Conservation (phyloP, 2,113 vertebrate genomes). For the Oryzias curvinotus region DNA sequence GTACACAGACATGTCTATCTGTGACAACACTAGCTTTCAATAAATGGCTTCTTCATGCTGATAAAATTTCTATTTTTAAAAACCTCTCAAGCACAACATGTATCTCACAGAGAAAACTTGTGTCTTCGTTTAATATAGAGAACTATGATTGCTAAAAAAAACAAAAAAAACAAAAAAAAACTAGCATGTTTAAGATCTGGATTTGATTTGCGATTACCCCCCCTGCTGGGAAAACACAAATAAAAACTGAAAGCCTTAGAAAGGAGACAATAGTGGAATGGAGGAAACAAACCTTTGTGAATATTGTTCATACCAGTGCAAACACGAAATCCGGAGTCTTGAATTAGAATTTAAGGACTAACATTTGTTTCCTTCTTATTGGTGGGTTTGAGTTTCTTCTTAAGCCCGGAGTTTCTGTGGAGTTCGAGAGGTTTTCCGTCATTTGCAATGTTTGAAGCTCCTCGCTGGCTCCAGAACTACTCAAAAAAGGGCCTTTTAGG, state of each 20-base stretch:
- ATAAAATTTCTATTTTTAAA: slow-evolving; percentile 67
- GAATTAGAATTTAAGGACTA: slow-evolving; percentile 57
- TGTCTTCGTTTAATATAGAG: slow-evolving; percentile 46
- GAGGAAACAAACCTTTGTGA: slow-evolving; percentile 50
- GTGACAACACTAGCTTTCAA: slow-evolving; percentile 68
- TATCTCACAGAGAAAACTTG: slow-evolving; percentile 53
- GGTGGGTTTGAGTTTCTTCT: slow-evolving; percentile 53
- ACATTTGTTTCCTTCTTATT: slow-evolving; percentile 43
- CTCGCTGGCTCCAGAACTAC: slow-evolving; percentile 60
- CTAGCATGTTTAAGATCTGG: slow-evolving; percentile 45
- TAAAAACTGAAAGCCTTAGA: slow-evolving; percentile 65
- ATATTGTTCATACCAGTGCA: slow-evolving; percentile 54
- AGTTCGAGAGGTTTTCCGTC: slow-evolving; percentile 43
- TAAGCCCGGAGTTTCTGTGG: slow-evolving; percentile 50
- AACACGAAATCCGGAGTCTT: slow-evolving; percentile 54
- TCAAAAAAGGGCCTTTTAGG: slow-evolving; percentile 66
- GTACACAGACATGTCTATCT: slow-evolving; percentile 76
- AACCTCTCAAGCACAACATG: slow-evolving; percentile 69
- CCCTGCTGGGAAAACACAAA: slow-evolving; percentile 59
- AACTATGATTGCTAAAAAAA: slow-evolving; percentile 60
- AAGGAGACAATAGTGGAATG: slow-evolving; percentile 65
- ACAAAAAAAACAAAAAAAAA: background rate
- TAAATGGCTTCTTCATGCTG: slow-evolving; percentile 77
- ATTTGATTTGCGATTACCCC: slow-evolving; percentile 48
- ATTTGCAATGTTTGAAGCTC: slow-evolving; percentile 44